phyloP scores from a whole-genome alignment of 1,140 invertebrate species.

The Goniozus legneri region DNA sequence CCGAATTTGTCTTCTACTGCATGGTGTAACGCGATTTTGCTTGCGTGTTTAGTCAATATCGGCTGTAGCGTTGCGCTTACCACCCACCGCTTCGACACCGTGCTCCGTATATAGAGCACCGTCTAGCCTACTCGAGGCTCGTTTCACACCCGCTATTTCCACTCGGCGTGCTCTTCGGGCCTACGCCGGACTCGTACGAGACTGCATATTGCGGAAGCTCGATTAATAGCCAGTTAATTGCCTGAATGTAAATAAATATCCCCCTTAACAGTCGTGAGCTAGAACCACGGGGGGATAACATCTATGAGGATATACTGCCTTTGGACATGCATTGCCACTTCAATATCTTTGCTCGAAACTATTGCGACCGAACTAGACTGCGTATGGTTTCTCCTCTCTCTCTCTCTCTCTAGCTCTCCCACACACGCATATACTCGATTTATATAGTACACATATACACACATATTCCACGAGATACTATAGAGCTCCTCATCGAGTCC shows the following conservation, averaged over 20 bases:
- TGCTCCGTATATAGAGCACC: too few species aligned
- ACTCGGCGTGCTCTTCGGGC: too few species aligned
- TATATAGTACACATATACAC: neutral
- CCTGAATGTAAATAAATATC: slow-evolving; percentile 54
- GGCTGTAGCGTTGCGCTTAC: too few species aligned
- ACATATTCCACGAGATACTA: neutral
- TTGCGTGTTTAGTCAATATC: too few species aligned
- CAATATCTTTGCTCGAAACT: slow-evolving; percentile 21
- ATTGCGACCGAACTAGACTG: neutral
- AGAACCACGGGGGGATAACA: slow-evolving; percentile 29
- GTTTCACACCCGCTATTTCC: too few species aligned
- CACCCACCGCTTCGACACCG: too few species aligned
- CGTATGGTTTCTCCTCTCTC: neutral
- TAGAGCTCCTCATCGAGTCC: neutral
- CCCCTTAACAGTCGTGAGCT: slow-evolving; percentile 35
- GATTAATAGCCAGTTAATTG: slow-evolving; percentile 51
- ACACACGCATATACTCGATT: neutral
- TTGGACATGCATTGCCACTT: slow-evolving; percentile 48
- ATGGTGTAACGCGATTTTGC: too few species aligned
- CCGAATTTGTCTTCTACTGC: too few species aligned
- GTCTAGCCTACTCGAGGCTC: too few species aligned
- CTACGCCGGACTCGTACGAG: too few species aligned
- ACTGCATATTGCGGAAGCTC: too few species aligned
- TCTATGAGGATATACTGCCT: slow-evolving; percentile 50
- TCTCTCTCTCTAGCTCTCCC: neutral